Evolutionary conservation across 2,113 vertebrate genomes (phyloP), one percentile per base, ranked within the genome.

Genomic region (Oryzias melastigma): DNA sequence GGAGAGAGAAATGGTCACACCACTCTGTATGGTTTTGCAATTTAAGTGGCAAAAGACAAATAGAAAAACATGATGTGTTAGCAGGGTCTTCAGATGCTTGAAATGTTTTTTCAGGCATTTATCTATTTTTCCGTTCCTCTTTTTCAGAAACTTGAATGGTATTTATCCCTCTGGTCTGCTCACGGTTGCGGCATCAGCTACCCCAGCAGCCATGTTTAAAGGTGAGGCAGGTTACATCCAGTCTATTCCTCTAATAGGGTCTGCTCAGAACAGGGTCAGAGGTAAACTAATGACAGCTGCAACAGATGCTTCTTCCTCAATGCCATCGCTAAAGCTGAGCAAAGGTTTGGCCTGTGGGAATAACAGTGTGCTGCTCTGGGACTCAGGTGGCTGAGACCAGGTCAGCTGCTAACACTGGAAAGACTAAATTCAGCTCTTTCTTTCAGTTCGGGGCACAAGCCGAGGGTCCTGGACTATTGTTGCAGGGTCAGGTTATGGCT

Each of bases 401-500:
- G 89, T 92, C 89, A 91, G 82, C 58, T 4, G 44, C 69, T 84
- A 78, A 87, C 79, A 81, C 75, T 73, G 86, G 84, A 90, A 88
- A 89, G 73, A 89, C 89, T 84, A 74, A 82, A 90, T 91, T 91
- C 89, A 89, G 89, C 90, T 89, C 80, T 90, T 90, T 88, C 78
- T 81, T 76, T 62, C 22, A 67, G 85, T 83, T 71, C 73, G 75
- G 81, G 84, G 84, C 84, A 78, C 82, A 85, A 77, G 81, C 79
- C 64, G 74, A 68, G 76, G 87, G 85, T 90, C 83, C 52, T 62
- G 77, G 61, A 72, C 86, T 88, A 88, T 90, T 91, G 90, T 91
- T 90, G 85, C 73, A 51, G 72, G 89, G 90, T 90, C 89, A 89
- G 75, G 69, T 71, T 85, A 77, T 83, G 83, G 78, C 79, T 43